Evolutionary conservation across 2,797 vertebrate species (phyloP).

Genomic region (Aldrovandia affinis): DNA sequence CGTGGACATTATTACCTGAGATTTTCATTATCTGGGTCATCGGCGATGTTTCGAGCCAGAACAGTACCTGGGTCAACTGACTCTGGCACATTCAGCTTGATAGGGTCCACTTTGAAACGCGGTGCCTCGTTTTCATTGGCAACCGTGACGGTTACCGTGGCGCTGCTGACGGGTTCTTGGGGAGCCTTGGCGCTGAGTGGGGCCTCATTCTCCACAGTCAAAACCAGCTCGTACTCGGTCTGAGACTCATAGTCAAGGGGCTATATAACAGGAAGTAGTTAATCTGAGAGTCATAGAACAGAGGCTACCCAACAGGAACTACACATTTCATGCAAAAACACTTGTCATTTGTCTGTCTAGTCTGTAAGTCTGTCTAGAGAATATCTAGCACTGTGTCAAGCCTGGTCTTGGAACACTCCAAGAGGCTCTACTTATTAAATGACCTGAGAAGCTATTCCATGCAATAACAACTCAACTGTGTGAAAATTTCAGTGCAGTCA

Average conservation of each 20-base stretch:
- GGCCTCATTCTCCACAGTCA: constrained; percentile 80
- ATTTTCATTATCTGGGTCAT: constrained; percentile 83
- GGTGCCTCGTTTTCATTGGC: constrained; percentile 87
- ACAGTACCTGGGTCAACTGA: constrained; percentile 77
- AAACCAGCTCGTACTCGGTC: constrained; percentile 65
- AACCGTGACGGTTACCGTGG: constrained; percentile 76
- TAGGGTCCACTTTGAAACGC: constrained; percentile 80
- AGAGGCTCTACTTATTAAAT: background rate
- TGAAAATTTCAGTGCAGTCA: too few relatives aligned
- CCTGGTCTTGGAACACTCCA: too few relatives aligned
- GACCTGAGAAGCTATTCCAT: background rate
- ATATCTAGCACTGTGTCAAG: too few relatives aligned
- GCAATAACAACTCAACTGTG: background rate
- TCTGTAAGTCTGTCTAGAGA: too few relatives aligned
- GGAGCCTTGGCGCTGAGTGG: constrained; percentile 71
- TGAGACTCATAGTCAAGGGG: constrained; percentile 84
- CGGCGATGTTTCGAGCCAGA: constrained; percentile 77
- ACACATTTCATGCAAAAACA: too few relatives aligned
- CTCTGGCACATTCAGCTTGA: constrained; percentile 78
- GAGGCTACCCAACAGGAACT: background rate
- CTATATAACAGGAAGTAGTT: constrained; percentile 62
- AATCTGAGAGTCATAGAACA: background rate
- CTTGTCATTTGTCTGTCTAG: too few relatives aligned
- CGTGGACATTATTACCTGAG: constrained; percentile 73
- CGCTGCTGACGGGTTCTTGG: constrained; percentile 65